A percentile compares a stretch with the other conserved stretches of the same genome.
Conservation (phyloP, 2,797 vertebrate species). For the Labeo calbasu region DNA sequence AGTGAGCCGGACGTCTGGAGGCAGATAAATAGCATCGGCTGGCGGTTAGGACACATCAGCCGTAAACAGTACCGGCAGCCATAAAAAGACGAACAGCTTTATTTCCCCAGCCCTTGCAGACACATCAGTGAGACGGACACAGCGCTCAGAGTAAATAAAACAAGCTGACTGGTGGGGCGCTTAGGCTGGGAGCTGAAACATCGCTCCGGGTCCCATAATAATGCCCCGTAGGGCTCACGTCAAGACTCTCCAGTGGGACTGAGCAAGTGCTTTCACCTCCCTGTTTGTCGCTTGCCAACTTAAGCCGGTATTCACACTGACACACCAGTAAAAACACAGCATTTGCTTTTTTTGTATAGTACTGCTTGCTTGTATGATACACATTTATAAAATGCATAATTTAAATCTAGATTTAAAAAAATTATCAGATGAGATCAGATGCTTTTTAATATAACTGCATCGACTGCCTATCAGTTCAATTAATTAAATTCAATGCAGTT, state of each 20-base stretch:
- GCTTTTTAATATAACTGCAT: not conserved
- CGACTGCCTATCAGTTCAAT: not conserved
- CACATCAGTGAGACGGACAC: conserved; percentile 71
- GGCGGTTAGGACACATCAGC: conserved; percentile 73
- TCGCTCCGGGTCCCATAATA: conserved; percentile 79
- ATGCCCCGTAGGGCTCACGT: conserved; percentile 75
- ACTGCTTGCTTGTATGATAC: not conserved
- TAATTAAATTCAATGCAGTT: not conserved
- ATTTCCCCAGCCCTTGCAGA: conserved; percentile 75
- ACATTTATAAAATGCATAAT: not conserved
- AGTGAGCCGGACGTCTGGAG: conserved; percentile 64
- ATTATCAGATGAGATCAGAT: not conserved
- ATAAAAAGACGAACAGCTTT: conserved; percentile 81
- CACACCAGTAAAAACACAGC: conserved; percentile 23
- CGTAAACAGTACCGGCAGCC: conserved; percentile 71
- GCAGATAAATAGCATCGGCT: conserved; percentile 76
- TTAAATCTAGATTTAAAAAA: not conserved
- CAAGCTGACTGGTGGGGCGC: conserved; percentile 59
- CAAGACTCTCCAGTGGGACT: conserved; percentile 71
- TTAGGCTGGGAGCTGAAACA: conserved; percentile 75
- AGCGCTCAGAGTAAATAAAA: conserved; percentile 78
- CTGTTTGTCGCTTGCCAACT: conserved; percentile 72
- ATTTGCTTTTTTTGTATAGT: not conserved
- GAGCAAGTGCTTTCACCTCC: conserved; percentile 71
- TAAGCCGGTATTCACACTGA: conserved; percentile 51